Percentiles rank a stretch among this genome's conserved stretches.
Evolutionary conservation across 2,113 vertebrate genomes (phyloP).

Genomic region (Callithrix jacchus): DNA sequence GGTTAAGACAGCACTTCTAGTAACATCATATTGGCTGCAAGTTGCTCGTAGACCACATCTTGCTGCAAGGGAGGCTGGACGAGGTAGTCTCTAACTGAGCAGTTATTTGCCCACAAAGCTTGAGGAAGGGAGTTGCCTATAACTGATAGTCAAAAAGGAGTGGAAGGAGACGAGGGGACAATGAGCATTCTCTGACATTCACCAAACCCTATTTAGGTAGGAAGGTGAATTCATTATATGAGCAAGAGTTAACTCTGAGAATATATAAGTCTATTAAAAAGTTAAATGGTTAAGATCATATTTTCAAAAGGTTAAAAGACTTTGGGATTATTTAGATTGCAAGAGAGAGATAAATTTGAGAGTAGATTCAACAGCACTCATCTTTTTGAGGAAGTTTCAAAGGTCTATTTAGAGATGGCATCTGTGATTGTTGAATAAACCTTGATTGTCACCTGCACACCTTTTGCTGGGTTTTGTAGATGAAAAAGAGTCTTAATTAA

Average conservation of each 20-base stretch:
- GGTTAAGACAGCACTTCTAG: not conserved
- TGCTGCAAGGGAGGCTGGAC: not conserved
- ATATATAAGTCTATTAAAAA: not conserved
- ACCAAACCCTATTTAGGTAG: not conserved
- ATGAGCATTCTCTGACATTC: not conserved
- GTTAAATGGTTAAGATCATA: not conserved
- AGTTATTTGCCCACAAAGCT: not conserved
- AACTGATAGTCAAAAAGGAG: not conserved
- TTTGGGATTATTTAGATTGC: not conserved
- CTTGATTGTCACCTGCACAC: not conserved
- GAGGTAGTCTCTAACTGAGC: not conserved
- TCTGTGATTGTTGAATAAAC: not conserved
- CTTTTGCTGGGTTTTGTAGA: constrained; percentile 20
- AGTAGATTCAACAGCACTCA: not conserved
- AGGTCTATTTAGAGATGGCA: not conserved
- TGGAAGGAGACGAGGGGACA: not conserved
- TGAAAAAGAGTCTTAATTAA: constrained; percentile 18
- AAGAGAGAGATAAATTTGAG: not conserved
- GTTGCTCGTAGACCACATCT: not conserved
- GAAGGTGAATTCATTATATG: not conserved
- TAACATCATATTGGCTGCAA: not conserved
- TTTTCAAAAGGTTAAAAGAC: constrained; percentile 5
- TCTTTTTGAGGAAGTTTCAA: not conserved
- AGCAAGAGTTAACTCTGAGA: not conserved
- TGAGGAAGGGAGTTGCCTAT: not conserved